Base-by-base conservation (phyloP, 2,888 invertebrate genomes). In the Pherbina coryleti region DNA sequence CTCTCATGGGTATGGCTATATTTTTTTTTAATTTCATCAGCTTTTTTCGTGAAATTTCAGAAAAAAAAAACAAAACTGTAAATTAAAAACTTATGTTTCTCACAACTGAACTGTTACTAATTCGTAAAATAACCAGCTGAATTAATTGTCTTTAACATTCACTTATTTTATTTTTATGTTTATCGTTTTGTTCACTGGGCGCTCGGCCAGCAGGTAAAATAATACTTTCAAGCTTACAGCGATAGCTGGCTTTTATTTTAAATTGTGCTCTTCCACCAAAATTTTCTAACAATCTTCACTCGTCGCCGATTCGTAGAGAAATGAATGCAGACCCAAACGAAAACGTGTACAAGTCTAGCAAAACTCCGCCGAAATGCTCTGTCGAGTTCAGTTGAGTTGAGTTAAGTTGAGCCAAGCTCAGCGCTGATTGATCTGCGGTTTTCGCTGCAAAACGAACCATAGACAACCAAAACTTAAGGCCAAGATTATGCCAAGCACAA, bases 261-360 rank as follows among this genome's bases (percentile, higher is more conserved):
- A 44, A 11, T 44, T 79, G 44, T 77, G 75, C 78, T 80, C 81
- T 80, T 80, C 81, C 79, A 82, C 81, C 72, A 75, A 75, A 81
- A 78, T 78, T 79, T 70, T 85, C 84, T 85, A 86, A 86, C 85
- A 87, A 85, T 85, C 88, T 84, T 76, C 81, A 82, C 87, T 83
- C 86, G 83, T 80, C 85, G 86, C 83, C 83, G 88, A 83, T 84
- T 84, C 84, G 87, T 84, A 85, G 83, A 86, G 86, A 85, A 87
- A 86, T 87, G 87, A 87, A 84, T 86, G 82, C 82, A 84, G 84
- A 81, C 78, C 19, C 60, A 80, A 77, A 80, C 75, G 76, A 70
- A 79, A 83, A 77, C 25, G 74, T 79, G 44, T 62, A 73, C 14
- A 60, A 73, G 62, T 49, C 60, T 73, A 60, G 17, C 55, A 25